Conservation (phyloP, 2,888 invertebrate genomes). For the Perizoma affinitatum region DNA sequence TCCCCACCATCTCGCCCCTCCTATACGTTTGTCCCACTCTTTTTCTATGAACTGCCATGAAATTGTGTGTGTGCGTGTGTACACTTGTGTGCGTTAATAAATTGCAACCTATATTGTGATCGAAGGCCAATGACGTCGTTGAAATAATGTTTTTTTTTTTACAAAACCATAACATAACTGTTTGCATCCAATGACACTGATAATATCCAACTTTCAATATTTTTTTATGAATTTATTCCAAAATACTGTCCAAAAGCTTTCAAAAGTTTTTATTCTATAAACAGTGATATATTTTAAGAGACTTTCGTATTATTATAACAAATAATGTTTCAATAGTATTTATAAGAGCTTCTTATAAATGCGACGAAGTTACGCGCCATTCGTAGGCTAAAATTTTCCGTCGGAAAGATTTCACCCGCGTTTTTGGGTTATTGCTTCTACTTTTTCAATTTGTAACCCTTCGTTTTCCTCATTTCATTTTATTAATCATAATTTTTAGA, state of each 20-base stretch:
- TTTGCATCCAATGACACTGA: background rate
- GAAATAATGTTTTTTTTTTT: slow-evolving; percentile 17
- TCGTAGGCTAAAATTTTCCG: slow-evolving; percentile 80
- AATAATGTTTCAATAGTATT: slow-evolving; percentile 16
- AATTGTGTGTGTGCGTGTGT: slow-evolving; percentile 60
- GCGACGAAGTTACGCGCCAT: slow-evolving; percentile 53
- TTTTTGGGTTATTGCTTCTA: slow-evolving; percentile 28
- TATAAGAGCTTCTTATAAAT: slow-evolving; percentile 26
- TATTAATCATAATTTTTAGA: too few species aligned
- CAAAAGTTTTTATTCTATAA: background rate
- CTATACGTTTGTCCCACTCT: slow-evolving; percentile 79
- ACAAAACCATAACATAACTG: background rate
- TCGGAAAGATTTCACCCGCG: slow-evolving; percentile 65
- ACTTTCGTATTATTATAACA: background rate
- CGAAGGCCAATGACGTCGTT: slow-evolving; percentile 72
- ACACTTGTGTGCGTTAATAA: slow-evolving; percentile 72
- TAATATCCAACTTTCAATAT: background rate
- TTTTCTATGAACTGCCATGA: slow-evolving; percentile 69
- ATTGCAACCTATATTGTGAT: slow-evolving; percentile 82
- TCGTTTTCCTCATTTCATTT: background rate
- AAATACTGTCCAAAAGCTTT: slow-evolving; percentile 1
- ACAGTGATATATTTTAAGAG: background rate
- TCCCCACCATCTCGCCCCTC: slow-evolving; percentile 72
- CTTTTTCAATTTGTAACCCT: slow-evolving; percentile 10
- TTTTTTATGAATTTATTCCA: background rate